A percentile compares a stretch with the other conserved stretches of the same genome.
Evolutionary conservation across 1,140 invertebrate genomes (phyloP).

Genomic region (Brevipalpus yothersi): DNA sequence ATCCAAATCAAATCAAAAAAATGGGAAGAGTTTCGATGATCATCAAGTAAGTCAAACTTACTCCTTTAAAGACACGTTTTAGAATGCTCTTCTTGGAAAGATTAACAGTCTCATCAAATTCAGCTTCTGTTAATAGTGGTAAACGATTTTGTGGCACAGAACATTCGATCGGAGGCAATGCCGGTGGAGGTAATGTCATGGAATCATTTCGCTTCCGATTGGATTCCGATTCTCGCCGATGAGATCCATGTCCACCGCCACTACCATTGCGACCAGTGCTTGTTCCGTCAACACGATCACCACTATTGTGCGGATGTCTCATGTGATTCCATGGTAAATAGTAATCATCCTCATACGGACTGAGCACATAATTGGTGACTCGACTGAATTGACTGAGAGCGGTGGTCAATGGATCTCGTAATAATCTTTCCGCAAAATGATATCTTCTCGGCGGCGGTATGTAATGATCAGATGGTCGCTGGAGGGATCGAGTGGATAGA

Average conservation of each 20-base stretch:
- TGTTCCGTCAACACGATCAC: neutral
- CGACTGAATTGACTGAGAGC: conserved; percentile 2
- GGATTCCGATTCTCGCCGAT: neutral
- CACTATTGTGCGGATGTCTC: too few species aligned
- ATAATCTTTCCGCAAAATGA: neutral
- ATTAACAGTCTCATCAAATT: neutral
- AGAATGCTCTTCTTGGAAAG: neutral
- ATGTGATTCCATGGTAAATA: neutral
- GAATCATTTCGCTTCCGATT: neutral
- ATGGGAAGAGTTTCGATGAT: too few species aligned
- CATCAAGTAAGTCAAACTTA: neutral
- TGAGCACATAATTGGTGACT: conserved; percentile 3
- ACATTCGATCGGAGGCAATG: conserved; percentile 7
- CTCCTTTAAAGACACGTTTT: conserved; percentile 6
- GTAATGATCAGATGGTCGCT: conserved; percentile 1
- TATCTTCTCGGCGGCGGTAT: neutral
- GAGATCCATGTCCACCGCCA: neutral
- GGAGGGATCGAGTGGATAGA: neutral
- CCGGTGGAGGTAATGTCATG: conserved; percentile 3
- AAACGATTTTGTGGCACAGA: conserved; percentile 3
- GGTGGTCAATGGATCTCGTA: conserved; percentile 5
- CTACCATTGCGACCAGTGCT: neutral
- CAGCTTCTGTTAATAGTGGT: conserved; percentile 1
- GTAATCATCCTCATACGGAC: neutral
- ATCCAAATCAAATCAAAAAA: too few species aligned